Conservation (phyloP, 2,113 vertebrate species). For the Pseudopodoces humilis region DNA sequence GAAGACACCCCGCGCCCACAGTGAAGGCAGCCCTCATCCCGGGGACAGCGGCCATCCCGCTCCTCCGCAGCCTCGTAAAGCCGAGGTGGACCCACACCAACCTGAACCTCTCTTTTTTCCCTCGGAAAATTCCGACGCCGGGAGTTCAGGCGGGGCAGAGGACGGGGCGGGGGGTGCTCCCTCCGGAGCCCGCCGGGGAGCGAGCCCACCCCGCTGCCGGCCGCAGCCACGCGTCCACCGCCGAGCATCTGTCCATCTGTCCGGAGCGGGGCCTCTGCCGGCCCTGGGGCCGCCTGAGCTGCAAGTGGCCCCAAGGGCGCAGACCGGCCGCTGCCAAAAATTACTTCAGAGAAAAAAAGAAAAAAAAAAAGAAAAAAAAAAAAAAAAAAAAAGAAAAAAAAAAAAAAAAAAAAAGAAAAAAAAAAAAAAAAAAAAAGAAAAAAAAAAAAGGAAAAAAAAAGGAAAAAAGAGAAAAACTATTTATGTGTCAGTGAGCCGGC, state of each 20-base stretch:
- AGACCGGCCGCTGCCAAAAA: neutral
- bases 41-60: neutral
- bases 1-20: neutral
- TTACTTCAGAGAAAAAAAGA: neutral
- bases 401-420: too few species aligned
- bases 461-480: fast-evolving
- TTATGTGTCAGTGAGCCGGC: neutral
- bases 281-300: neutral
- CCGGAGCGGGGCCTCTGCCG: neutral
- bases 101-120: neutral
- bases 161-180: fast-evolving
- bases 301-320: neutral
- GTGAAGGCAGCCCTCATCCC: neutral
- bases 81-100: neutral
- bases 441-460: too few species aligned
- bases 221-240: too few species aligned
- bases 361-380: neutral
- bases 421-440: too few species aligned
- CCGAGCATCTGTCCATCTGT: too few species aligned
- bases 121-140: neutral
- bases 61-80: neutral
- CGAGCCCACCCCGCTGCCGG: neutral
- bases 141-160: neutral
- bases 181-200: neutral
- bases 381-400: too few species aligned